Conservation (phyloP, 2,888 invertebrate species). For the Mycalesis mineus region DNA sequence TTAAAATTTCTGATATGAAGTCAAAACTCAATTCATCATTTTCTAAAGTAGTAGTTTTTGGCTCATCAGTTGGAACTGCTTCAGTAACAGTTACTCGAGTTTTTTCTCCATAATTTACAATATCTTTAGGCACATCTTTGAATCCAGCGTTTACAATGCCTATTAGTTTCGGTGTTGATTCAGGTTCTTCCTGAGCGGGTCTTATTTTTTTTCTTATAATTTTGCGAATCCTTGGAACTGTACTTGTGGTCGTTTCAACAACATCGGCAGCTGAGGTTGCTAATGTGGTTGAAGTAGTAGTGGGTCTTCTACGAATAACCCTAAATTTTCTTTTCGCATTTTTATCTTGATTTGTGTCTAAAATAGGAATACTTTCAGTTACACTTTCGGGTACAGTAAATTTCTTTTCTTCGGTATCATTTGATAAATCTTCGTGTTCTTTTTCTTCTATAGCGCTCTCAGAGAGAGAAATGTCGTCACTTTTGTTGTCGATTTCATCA, state of each 20-base stretch:
- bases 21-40: slow-evolving; percentile 38
- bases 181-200: slow-evolving; percentile 46
- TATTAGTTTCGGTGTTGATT: slow-evolving; percentile 46
- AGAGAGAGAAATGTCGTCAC: slow-evolving; percentile 66
- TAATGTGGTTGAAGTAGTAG: slow-evolving; percentile 42
- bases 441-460: slow-evolving; percentile 72
- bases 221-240: slow-evolving; percentile 54
- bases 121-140: slow-evolving; percentile 39
- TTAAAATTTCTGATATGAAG: slow-evolving; percentile 26
- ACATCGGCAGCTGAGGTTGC: slow-evolving; percentile 31
- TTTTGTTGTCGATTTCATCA: slow-evolving; percentile 53
- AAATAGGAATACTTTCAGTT: slow-evolving; percentile 39
- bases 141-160: slow-evolving; percentile 42
- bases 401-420: slow-evolving; percentile 40
- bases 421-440: slow-evolving; percentile 54
- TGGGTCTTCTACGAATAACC: slow-evolving; percentile 59
- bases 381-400: slow-evolving; percentile 44
- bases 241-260: slow-evolving; percentile 34
- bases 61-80: slow-evolving; percentile 31
- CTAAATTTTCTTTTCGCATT: slow-evolving; percentile 57
- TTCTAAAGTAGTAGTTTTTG: slow-evolving; percentile 36
- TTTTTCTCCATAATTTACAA: slow-evolving; percentile 65
- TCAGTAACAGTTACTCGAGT: slow-evolving; percentile 38
- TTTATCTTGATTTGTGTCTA: slow-evolving; percentile 49
- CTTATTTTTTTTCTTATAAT: slow-evolving; percentile 62